Evolutionary conservation across 1,140 invertebrate genomes (phyloP).

Genomic region (Drosophila erecta): DNA sequence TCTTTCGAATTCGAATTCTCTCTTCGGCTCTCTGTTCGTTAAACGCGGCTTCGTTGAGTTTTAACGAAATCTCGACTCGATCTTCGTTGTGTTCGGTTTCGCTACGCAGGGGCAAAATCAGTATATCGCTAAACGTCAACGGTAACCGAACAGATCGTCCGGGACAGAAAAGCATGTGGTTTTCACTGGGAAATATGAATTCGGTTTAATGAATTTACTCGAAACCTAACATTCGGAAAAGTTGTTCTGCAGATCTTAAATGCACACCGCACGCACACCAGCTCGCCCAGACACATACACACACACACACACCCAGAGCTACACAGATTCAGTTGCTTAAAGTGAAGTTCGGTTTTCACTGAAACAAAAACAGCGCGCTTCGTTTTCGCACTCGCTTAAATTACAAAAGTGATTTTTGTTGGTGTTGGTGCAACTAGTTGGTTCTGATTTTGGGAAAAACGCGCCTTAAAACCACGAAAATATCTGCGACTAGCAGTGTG

Average conservation of each 20-base stretch:
- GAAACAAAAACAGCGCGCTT: conserved; percentile 37
- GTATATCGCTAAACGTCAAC: conserved; percentile 2
- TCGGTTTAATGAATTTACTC: neutral
- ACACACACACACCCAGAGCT: conserved; percentile 31
- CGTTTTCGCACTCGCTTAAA: conserved; percentile 43
- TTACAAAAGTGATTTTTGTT: conserved; percentile 49
- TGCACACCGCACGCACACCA: conserved; percentile 36
- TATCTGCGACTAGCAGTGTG: conserved; percentile 27
- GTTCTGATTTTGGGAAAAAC: conserved; percentile 37
- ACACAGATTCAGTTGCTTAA: conserved; percentile 52
- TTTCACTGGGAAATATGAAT: conserved; percentile 1
- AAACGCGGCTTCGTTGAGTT: conserved; percentile 26
- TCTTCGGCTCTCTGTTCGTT: conserved; percentile 17
- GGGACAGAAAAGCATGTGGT: conserved; percentile 4
- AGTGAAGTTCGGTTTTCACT: conserved; percentile 48
- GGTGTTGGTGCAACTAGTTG: conserved; percentile 33
- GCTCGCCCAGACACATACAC: conserved; percentile 25
- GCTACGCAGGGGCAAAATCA: neutral
- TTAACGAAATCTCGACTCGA: neutral
- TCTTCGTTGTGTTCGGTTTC: conserved; percentile 8
- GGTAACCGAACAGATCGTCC: conserved; percentile 10
- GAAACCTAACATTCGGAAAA: conserved; percentile 1
- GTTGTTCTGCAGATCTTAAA: conserved; percentile 19
- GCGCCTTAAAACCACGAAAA: conserved; percentile 33
- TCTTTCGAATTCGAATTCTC: conserved; percentile 55